Conservation (phyloP, 1,140 invertebrate genomes). For the Zaprionus ghesquierei region DNA sequence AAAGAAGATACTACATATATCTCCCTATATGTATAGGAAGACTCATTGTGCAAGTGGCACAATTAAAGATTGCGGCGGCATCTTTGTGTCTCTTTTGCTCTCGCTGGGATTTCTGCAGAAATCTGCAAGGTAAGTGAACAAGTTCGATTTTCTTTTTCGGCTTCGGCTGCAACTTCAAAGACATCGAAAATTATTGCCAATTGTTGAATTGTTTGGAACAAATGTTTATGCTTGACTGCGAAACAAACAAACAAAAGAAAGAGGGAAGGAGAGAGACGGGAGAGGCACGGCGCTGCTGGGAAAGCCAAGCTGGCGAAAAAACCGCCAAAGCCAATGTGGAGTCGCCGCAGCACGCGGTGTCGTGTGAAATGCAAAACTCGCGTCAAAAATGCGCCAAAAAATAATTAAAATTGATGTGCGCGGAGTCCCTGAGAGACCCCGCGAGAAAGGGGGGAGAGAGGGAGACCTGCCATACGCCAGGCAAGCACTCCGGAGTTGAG, state of each 20-base stretch:
- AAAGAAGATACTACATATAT: background rate
- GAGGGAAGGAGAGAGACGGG: background rate
- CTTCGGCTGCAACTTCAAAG: constrained; percentile 45
- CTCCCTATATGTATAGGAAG: background rate
- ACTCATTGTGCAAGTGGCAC: constrained; percentile 75
- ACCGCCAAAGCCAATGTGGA: constrained; percentile 19
- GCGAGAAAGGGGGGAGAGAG: background rate
- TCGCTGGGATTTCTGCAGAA: constrained; percentile 20
- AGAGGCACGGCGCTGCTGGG: constrained; percentile 7
- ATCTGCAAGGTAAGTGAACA: constrained; percentile 42
- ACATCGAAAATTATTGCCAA: constrained; percentile 44
- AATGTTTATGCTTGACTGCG: constrained; percentile 80
- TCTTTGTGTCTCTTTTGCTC: background rate
- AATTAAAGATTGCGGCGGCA: constrained; percentile 60
- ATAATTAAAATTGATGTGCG: constrained; percentile 77
- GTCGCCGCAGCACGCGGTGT: constrained; percentile 13
- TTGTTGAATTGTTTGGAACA: constrained; percentile 77
- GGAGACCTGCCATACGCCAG: background rate
- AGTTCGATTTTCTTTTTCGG: constrained; percentile 35
- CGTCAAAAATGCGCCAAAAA: constrained; percentile 52
- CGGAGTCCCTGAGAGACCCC: constrained; percentile 2
- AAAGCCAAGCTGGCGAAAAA: constrained; percentile 26
- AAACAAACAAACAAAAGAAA: constrained; percentile 42
- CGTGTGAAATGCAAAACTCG: constrained; percentile 71
- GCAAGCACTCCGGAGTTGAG: constrained; percentile 8